Evolutionary conservation across 2,113 vertebrate species (phyloP), one percentile per base, ranked within the genome.

Genomic region (Psettodes erumei): DNA sequence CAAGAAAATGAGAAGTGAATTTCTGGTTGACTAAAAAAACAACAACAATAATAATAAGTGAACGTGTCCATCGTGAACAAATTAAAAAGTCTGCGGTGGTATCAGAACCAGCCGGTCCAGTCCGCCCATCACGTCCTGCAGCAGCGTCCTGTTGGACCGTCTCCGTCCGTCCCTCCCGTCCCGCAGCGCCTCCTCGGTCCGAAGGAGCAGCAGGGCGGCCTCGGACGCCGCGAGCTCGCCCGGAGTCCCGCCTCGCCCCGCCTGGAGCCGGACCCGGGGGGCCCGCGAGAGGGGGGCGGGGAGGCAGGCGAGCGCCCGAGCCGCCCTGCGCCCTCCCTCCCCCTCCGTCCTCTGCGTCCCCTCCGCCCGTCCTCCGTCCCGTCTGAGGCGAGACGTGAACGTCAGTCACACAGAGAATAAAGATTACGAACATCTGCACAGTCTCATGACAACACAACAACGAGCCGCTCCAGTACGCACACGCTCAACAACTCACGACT

Each of bases 91-190:
- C 67, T 84, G 87, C 0, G 88, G 86, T 1, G 89, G 82, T 9
- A 92, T 81, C 30, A 92, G n/a, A 55, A 92, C 77, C 73, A 88
- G 61, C 27, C 74, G 5, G 0, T 87, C 81, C 71, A 85, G 77
- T 9, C 55, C 65, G 68, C 62, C 42, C 1, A 81, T 67, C n/a
- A 54, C 19, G 19, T 90, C 84, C 86, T 89, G 90, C 45, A 92
- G 79, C 71, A 63, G 71, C 53, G 25, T 80, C 79, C 83, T 82
- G 56, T 66, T 88, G 40, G 51, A 73, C 70, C 50, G 62, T 53
- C 89, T 83, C 64, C 45, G 84, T 0, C 30, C 21, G 58, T 77
- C 71, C 75, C 85, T 81, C 55, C 48, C 43, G 59, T 85, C 72
- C 45, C 72, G 73, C 62, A 91, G 88, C 67, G 40, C 1, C 11